Evolutionary conservation across 2,113 vertebrate genomes (phyloP).

Genomic region (Nesogale talazaci): DNA sequence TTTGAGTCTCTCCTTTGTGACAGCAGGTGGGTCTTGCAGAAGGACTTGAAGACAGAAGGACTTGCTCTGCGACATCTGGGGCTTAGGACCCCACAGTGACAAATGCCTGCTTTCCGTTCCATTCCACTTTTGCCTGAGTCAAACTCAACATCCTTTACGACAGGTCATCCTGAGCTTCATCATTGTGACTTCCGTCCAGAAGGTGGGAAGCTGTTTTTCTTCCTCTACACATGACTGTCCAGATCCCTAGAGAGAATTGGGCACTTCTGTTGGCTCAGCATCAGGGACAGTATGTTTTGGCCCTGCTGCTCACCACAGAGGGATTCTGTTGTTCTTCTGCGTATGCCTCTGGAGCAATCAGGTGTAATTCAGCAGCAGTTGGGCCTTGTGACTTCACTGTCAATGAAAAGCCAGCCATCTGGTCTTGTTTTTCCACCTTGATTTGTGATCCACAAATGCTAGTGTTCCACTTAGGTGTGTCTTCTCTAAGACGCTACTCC

Average conservation of each 20-base stretch:
- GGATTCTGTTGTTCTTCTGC: neutral
- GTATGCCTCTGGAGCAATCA: neutral
- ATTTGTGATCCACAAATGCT: neutral
- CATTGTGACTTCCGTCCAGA: neutral
- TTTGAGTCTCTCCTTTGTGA: neutral
- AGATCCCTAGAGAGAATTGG: neutral
- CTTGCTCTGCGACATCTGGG: neutral
- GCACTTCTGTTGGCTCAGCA: neutral
- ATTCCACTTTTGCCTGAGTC: conserved; percentile 7
- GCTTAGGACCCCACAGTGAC: neutral
- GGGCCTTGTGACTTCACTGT: neutral
- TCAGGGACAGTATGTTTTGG: neutral
- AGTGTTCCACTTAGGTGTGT: neutral
- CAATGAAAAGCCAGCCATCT: neutral
- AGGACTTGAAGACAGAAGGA: neutral
- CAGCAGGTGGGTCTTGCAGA: neutral
- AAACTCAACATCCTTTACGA: neutral
- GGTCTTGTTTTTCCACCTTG: neutral
- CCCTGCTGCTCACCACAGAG: neutral
- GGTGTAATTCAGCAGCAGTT: neutral
- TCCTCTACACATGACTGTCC: neutral
- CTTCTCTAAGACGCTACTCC: neutral
- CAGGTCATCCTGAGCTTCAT: neutral
- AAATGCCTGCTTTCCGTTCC: conserved; percentile 19
- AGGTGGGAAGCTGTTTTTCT: neutral